A percentile compares a stretch with the other conserved stretches of the same genome.
Evolutionary conservation across 2,888 invertebrate genomes (phyloP).

Genomic region (Papilio elwesi): DNA sequence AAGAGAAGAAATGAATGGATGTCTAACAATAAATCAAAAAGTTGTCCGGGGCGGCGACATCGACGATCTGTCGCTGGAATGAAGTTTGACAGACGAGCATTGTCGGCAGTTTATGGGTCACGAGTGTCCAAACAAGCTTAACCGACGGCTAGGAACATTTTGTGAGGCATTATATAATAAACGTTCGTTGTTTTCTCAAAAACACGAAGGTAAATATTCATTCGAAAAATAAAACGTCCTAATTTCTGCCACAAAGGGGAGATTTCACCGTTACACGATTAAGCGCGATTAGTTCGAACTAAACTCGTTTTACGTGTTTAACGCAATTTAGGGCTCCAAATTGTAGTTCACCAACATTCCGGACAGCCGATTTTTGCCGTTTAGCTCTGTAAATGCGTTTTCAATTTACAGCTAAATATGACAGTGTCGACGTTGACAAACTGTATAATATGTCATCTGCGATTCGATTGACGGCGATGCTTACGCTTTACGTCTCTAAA

Average conservation of each 20-base stretch:
- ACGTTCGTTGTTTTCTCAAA: constrained; percentile 9
- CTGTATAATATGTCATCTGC: too few relatives aligned
- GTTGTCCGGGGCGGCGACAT: constrained; percentile 58
- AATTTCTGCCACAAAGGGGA: neutral
- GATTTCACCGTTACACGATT: too few relatives aligned
- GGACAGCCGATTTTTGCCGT: too few relatives aligned
- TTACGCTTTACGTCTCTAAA: too few relatives aligned
- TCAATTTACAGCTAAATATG: too few relatives aligned
- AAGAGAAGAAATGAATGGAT: constrained; percentile 66
- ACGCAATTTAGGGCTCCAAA: too few relatives aligned
- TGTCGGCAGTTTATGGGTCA: constrained; percentile 58
- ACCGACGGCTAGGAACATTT: constrained; percentile 26
- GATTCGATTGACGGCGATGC: too few relatives aligned
- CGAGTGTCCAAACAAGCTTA: constrained; percentile 44
- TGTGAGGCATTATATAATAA: constrained; percentile 15
- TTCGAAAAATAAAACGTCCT: neutral
- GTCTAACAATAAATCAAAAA: constrained; percentile 70
- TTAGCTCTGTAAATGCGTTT: too few relatives aligned
- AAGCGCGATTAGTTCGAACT: too few relatives aligned
- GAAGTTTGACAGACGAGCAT: constrained; percentile 61
- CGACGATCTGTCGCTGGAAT: constrained; percentile 65
- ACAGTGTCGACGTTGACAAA: too few relatives aligned
- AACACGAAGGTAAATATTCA: neutral
- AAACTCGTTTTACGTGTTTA: too few relatives aligned
- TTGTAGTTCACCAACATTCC: too few relatives aligned